Evolutionary conservation across 2,888 invertebrate species (phyloP), one percentile per base, ranked within the genome.

Genomic region (Eulithis testata): DNA sequence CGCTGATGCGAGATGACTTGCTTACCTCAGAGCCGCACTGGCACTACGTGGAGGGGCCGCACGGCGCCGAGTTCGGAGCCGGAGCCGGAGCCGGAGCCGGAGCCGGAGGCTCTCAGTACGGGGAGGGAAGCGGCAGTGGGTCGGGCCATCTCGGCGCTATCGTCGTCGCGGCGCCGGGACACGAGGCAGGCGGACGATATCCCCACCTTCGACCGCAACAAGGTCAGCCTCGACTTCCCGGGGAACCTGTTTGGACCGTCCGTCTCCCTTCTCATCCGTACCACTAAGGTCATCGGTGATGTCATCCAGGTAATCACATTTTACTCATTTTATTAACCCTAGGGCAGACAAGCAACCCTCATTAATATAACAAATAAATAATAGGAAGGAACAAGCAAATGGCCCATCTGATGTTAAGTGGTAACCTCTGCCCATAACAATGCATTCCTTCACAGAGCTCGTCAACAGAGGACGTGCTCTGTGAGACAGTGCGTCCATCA

Each of bases 161-260:
- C 65, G 63, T 56, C 59, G 65, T 64, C 58, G 60, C 44, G 44
- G 60, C 44, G 44, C 52, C 52, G 66, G 63, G 45, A 58, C 54
- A 63, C 68, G 60, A 65, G 73, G 71, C 76, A 72, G 52, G 53
- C 70, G 21, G 94, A 94, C 83, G 94, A 94, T 75, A 93, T 94
- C 75, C 95, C 95, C 37, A 93, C 89, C 73, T 95, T 95, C 89
- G 95, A 94, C 84, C 91, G 95, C 77, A 93, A 94, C 90, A 94
- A 94, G 77, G 96, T 96, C 70, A 94, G 95, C 77, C 90, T 96
- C 83, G 95, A 96, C 73, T 86, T 96, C 76, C 96, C 96, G 68
- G 94, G 94, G 68, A 91, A 88, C 80, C 89, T 95, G 75, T 95
- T 96, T 85, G 95, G 95, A 57, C 94, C 95, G 11, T 95, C 95